phyloP scores from a whole-genome alignment of 2,797 vertebrate genomes.

The Spinus olivaceus region DNA sequence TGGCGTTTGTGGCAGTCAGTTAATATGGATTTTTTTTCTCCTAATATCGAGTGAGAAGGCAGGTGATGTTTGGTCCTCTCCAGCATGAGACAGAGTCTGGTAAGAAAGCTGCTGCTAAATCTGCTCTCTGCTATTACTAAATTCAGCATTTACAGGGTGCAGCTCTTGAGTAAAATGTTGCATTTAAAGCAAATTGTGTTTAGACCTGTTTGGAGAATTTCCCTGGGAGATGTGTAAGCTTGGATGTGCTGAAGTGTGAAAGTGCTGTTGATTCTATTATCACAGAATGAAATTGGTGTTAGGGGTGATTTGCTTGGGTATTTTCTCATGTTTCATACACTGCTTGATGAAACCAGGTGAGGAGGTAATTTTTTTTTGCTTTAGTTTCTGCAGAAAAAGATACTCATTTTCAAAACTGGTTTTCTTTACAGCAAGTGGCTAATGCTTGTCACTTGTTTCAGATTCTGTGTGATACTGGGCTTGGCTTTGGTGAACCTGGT shows the following conservation, averaged over 20 bases:
- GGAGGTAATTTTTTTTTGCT: not conserved
- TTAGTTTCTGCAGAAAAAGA: not conserved
- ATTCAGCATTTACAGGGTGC: not conserved
- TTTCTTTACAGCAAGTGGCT: not conserved
- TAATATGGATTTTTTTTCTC: not conserved
- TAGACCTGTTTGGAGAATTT: not conserved
- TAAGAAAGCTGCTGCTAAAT: not conserved
- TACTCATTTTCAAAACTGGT: not conserved
- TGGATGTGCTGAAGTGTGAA: not conserved
- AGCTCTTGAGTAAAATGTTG: not conserved
- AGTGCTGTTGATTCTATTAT: not conserved
- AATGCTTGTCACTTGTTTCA: not conserved
- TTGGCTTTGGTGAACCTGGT: not conserved
- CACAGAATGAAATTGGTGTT: not conserved
- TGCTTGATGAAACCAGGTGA: not conserved
- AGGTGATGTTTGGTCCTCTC: not conserved
- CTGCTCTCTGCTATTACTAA: not conserved
- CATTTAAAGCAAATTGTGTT: not conserved
- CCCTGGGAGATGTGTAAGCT: not conserved
- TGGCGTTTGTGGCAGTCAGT: not conserved
- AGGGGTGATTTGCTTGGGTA: not conserved
- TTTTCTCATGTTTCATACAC: fast-evolving
- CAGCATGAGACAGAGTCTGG: not conserved
- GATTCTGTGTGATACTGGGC: not conserved
- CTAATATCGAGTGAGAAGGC: not conserved